Evolutionary conservation across 2,797 vertebrate genomes (phyloP).

Genomic region (Morelia viridis): DNA sequence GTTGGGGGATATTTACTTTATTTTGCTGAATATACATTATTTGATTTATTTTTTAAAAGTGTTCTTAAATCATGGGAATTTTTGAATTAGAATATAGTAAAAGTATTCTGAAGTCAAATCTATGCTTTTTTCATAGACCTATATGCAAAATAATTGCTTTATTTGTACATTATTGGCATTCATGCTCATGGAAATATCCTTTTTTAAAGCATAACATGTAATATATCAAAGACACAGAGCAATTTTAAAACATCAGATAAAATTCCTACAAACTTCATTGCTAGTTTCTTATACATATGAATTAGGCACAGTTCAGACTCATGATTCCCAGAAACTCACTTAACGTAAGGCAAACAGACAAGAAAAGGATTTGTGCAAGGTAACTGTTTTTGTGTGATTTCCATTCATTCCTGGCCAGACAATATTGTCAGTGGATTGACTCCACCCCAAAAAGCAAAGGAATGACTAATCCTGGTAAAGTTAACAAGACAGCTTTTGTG

Average conservation of each 20-base stretch:
- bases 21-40: background rate
- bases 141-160: background rate
- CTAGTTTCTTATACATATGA: background rate
- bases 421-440: conserved; percentile 19
- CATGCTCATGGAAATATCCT: background rate
- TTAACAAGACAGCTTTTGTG: conserved; percentile 21
- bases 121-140: background rate
- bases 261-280: background rate
- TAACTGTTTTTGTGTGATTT: conserved; percentile 19
- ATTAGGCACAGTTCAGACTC: background rate
- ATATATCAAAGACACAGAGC: background rate
- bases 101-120: background rate
- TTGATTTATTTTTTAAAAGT: background rate
- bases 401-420: conserved; percentile 14
- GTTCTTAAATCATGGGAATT: background rate
- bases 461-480: background rate
- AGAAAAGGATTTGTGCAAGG: conserved; percentile 12
- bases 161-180: background rate
- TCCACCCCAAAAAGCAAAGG: background rate
- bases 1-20: background rate
- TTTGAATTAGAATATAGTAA: background rate
- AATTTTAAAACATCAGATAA: conserved; percentile 3
- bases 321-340: background rate
- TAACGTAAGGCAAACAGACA: background rate
- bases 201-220: background rate